Conservation (phyloP, 2,797 vertebrate genomes). For the Melanotaenia nigrans region DNA sequence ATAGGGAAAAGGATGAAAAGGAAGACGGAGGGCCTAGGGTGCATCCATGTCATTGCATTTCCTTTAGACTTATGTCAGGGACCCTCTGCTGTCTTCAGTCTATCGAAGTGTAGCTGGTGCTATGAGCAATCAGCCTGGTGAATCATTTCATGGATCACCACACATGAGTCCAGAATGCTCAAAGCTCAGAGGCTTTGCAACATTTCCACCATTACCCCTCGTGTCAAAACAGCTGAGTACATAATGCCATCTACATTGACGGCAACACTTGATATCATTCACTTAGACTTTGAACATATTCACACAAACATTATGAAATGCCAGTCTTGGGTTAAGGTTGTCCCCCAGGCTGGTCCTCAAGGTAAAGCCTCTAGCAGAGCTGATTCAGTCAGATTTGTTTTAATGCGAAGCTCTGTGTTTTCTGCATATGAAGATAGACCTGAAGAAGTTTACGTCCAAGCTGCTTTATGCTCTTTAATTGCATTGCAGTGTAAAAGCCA, state of each 20-base stretch:
- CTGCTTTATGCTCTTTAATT: slow-evolving; percentile 17
- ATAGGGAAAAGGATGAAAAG: slow-evolving; percentile 31
- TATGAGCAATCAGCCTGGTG: slow-evolving; percentile 68
- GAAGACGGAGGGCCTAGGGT: slow-evolving; percentile 61
- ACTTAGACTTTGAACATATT: slow-evolving; percentile 10
- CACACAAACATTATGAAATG: slow-evolving; percentile 22
- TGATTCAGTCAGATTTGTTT: slow-evolving; percentile 30
- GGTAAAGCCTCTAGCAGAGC: slow-evolving; percentile 11
- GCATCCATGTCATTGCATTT: slow-evolving; percentile 69
- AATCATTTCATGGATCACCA: slow-evolving; percentile 77
- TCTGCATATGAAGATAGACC: neutral
- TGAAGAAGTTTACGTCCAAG: slow-evolving; percentile 16
- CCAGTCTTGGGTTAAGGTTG: slow-evolving; percentile 23
- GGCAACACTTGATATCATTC: slow-evolving; percentile 37
- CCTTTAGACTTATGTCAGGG: slow-evolving; percentile 74
- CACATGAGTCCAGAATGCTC: slow-evolving; percentile 66
- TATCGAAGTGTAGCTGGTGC: slow-evolving; percentile 76
- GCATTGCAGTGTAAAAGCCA: slow-evolving; percentile 27
- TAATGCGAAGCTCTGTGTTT: slow-evolving; percentile 18
- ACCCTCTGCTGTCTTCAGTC: slow-evolving; percentile 73
- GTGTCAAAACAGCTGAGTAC: slow-evolving; percentile 65
- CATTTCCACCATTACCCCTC: slow-evolving; percentile 58
- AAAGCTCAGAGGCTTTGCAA: slow-evolving; percentile 55
- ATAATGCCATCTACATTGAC: slow-evolving; percentile 56
- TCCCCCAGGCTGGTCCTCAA: slow-evolving; percentile 15